Conservation (phyloP, 2,888 invertebrate genomes). For the Galerucella calmariensis region DNA sequence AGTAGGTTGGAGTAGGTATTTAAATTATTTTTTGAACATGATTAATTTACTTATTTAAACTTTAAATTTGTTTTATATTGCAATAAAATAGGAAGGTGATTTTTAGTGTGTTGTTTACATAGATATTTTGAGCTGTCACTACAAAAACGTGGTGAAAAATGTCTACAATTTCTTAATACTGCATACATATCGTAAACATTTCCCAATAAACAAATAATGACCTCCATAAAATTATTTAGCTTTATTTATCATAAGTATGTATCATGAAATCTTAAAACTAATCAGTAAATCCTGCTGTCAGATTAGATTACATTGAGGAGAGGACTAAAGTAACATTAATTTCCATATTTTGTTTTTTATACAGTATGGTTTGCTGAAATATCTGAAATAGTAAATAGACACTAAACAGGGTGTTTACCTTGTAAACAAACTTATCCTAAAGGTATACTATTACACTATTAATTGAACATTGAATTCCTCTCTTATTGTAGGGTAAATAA, state of each 20-base stretch:
- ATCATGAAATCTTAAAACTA: background rate
- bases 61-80: no score
- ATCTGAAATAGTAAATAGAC: no score
- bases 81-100: background rate
- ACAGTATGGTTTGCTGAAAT: background rate
- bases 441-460: no score
- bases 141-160: background rate
- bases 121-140: background rate
- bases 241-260: background rate
- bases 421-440: no score
- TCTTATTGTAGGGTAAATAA: no score
- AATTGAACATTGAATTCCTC: no score
- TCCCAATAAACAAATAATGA: background rate
- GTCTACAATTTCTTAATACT: background rate
- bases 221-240: background rate
- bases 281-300: background rate
- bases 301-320: background rate
- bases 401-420: no score
- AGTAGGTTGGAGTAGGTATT: background rate
- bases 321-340: background rate
- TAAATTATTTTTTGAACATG: background rate
- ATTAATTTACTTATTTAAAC: background rate
- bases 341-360: background rate
- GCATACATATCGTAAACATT: background rate
- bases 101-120: background rate